Conservation (phyloP, 2,888 invertebrate species). For the Agrilus mali region DNA sequence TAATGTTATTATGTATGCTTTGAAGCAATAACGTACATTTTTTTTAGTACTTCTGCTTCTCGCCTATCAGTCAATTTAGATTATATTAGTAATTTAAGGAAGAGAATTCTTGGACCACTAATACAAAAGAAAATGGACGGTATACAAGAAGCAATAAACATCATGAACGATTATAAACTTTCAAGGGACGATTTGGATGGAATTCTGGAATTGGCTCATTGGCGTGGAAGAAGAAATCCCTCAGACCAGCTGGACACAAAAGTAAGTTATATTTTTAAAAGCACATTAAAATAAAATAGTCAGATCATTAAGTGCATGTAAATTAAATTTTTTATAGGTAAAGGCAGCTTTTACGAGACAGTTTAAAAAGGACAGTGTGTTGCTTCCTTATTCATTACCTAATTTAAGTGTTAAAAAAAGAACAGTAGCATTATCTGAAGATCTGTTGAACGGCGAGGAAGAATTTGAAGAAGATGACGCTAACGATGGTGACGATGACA, state of each 20-base stretch:
- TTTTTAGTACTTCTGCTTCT: slow-evolving; percentile 60
- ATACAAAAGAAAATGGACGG: slow-evolving; percentile 57
- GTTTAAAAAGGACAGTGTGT: slow-evolving; percentile 74
- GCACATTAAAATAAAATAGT: neutral
- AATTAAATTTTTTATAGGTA: slow-evolving; percentile 40
- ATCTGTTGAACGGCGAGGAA: slow-evolving; percentile 33
- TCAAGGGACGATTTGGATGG: slow-evolving; percentile 86
- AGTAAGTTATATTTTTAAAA: slow-evolving; percentile 29
- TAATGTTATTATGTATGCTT: neutral
- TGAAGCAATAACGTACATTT: neutral
- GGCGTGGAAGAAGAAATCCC: slow-evolving; percentile 70
- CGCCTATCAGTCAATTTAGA: slow-evolving; percentile 76
- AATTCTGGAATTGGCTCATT: slow-evolving; percentile 70
- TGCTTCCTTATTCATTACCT: slow-evolving; percentile 64
- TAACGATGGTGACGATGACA: slow-evolving; percentile 45
- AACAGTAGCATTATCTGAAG: slow-evolving; percentile 29
- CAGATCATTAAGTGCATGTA: neutral
- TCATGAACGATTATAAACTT: slow-evolving; percentile 75
- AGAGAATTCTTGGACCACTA: slow-evolving; percentile 66
- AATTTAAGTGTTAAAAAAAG: slow-evolving; percentile 49
- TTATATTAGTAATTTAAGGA: slow-evolving; percentile 68
- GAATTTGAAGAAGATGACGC: slow-evolving; percentile 31
- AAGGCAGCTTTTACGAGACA: slow-evolving; percentile 89
- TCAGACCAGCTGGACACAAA: slow-evolving; percentile 65
- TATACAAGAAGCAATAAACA: slow-evolving; percentile 52